A percentile compares a stretch with the other conserved stretches of the same genome.
These are phyloP conservation scores for Anastrepha ludens DNA, from an alignment of 1,140 invertebrate genomes.

Conservation along the genomic window DNA sequence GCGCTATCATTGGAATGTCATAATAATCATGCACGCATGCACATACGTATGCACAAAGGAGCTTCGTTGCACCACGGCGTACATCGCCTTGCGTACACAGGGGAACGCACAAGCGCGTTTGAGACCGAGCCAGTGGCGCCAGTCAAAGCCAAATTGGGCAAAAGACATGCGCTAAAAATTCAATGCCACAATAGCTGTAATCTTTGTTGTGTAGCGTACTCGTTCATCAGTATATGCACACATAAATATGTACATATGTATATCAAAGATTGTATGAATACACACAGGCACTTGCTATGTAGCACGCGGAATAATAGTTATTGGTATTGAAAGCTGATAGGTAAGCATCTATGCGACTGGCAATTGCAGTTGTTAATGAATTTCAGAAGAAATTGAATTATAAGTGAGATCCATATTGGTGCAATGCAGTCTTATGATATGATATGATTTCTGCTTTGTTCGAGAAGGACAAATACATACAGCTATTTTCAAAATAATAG, in stretches of 20 bases:
- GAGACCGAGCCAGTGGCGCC: slow-evolving; percentile 34
- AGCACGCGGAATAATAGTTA: background rate
- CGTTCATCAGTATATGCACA: background rate
- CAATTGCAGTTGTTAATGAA: slow-evolving; percentile 31
- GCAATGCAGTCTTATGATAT: background rate
- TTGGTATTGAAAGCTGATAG: background rate
- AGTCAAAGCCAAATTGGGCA: slow-evolving; percentile 48
- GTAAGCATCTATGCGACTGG: background rate
- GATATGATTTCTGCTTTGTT: background rate
- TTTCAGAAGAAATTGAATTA: slow-evolving; percentile 47
- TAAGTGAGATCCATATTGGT: slow-evolving; percentile 38
- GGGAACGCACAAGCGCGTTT: background rate
- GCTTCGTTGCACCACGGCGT: background rate
- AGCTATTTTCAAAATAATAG: too few species aligned
- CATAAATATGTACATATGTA: background rate
- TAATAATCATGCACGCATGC: slow-evolving; percentile 16
- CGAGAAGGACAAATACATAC: too few species aligned
- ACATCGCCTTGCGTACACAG: background rate
- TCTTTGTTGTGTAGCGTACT: background rate
- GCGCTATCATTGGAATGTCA: slow-evolving; percentile 48
- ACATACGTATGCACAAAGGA: too few species aligned
- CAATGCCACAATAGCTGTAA: slow-evolving; percentile 51
- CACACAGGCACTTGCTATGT: background rate
- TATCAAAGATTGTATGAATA: background rate
- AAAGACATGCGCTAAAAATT: slow-evolving; percentile 44